Evolutionary conservation across 2,888 invertebrate genomes (phyloP).

Genomic region (Ceratothoa steindachneri): DNA sequence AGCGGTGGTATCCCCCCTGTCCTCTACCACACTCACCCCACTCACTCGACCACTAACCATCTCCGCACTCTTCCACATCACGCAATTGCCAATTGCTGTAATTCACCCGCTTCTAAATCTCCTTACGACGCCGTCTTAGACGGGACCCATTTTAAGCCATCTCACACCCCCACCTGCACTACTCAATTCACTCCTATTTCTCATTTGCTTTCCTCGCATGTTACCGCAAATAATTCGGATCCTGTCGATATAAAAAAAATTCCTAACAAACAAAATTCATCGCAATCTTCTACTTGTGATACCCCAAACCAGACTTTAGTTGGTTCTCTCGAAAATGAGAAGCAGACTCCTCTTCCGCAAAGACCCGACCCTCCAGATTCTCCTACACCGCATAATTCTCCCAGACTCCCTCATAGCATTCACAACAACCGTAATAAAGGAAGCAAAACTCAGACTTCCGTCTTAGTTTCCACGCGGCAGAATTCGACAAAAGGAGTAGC

Average conservation of each 20-base stretch:
- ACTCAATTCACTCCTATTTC: not conserved
- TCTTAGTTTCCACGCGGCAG: not conserved
- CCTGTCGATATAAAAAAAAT: not conserved
- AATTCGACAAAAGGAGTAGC: not conserved
- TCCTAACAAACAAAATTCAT: not conserved
- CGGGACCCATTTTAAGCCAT: not conserved
- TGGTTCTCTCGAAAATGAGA: not conserved
- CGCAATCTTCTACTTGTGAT: not conserved
- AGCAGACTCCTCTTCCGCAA: not conserved
- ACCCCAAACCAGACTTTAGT: not conserved
- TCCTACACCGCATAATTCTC: slow-evolving; percentile 46
- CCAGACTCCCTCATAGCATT: slow-evolving; percentile 40
- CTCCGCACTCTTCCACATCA: not conserved
- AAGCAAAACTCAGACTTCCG: not conserved
- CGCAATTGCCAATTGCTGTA: not conserved
- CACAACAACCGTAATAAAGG: slow-evolving; percentile 23
- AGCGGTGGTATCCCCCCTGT: slow-evolving; percentile 15
- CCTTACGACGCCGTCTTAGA: not conserved
- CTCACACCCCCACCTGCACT: no score
- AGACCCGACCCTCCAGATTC: slow-evolving; percentile 33
- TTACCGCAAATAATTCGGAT: not conserved
- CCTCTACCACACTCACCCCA: slow-evolving; percentile 32
- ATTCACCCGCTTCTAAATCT: not conserved
- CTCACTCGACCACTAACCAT: slow-evolving; percentile 20
- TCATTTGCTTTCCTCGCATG: not conserved